phyloP scores from a whole-genome alignment of 2,113 vertebrate genomes.

The Salvator merianae region DNA sequence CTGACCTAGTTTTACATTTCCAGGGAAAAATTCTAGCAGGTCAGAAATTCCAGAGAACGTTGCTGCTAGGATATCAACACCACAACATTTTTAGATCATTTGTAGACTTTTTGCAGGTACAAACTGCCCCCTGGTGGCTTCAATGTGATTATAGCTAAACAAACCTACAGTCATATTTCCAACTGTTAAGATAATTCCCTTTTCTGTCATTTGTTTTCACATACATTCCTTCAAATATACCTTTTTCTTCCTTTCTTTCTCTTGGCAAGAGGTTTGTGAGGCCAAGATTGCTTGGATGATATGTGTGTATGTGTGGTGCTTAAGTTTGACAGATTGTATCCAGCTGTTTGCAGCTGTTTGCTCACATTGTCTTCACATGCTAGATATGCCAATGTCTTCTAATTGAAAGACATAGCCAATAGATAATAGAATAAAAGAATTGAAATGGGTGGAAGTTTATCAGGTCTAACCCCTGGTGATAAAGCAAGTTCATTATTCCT shows the following conservation, averaged over 20 bases:
- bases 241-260: background rate
- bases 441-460: background rate
- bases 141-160: background rate
- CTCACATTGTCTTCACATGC: background rate
- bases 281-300: background rate
- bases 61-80: background rate
- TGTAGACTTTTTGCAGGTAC: constrained; percentile 31
- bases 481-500: background rate
- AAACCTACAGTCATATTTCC: accelerated
- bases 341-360: background rate
- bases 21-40: background rate
- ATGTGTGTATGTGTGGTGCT: background rate
- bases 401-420: background rate
- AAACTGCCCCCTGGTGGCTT: constrained; percentile 45
- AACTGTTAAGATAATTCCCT: background rate
- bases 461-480: background rate
- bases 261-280: background rate
- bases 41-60: background rate
- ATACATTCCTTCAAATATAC: accelerated
- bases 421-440: background rate
- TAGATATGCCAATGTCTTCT: accelerated
- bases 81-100: background rate
- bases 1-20: background rate
- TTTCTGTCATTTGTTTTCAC: accelerated
- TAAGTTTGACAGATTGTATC: background rate